Percentiles rank a stretch among this genome's conserved stretches.
phyloP scores from a whole-genome alignment of 2,797 vertebrate species.

The Neomorphus geoffroyi region DNA sequence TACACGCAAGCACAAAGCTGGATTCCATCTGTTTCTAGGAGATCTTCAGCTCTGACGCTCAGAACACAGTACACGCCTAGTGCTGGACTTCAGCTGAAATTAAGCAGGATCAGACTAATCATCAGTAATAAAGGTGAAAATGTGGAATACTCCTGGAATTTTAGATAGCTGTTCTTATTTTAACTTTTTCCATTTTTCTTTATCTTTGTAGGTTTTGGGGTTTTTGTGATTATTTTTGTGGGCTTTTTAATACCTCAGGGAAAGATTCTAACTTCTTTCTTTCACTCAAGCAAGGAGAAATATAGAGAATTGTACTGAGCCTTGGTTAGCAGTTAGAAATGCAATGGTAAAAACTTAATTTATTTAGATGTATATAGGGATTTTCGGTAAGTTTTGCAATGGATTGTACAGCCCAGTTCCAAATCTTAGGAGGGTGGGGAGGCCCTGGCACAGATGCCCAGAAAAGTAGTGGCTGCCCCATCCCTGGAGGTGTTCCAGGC shows the following conservation, averaged over 20 bases:
- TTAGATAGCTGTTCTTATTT: neutral
- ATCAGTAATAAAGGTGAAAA: neutral
- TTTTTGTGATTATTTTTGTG: neutral
- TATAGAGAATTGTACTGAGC: neutral
- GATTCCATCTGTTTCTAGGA: neutral
- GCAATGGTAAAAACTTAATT: neutral
- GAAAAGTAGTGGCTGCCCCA: no score
- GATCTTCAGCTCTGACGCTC: neutral
- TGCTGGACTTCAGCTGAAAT: neutral
- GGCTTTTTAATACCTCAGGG: neutral
- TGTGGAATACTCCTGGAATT: neutral
- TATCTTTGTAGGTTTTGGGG: neutral
- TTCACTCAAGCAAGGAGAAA: neutral
- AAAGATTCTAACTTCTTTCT: neutral
- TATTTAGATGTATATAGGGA: neutral
- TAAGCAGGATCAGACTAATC: neutral
- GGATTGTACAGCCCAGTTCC: neutral
- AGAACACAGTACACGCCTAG: neutral
- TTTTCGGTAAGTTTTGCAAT: neutral
- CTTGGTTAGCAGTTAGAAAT: neutral
- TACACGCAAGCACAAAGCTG: neutral
- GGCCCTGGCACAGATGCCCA: no score
- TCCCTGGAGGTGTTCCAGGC: no score
- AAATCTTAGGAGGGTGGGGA: no score
- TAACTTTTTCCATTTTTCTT: neutral